Conservation (phyloP, 2,113 vertebrate genomes). For the Plotosus lineatus region DNA sequence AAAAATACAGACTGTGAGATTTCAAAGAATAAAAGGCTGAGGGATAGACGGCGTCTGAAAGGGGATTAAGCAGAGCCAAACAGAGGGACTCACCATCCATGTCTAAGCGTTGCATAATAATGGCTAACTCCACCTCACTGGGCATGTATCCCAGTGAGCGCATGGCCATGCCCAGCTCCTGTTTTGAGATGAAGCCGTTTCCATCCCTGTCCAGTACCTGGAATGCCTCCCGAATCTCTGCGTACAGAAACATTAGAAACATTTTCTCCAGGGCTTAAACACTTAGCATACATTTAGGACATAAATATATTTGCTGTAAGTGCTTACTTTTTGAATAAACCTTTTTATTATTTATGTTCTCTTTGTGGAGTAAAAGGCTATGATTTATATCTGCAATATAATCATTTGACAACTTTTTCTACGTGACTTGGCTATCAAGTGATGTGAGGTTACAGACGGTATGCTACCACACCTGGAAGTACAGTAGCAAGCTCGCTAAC, state of each 20-base stretch:
- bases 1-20: slow-evolving; percentile 6
- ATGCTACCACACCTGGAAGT: background rate
- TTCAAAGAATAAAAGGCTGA: slow-evolving; percentile 21
- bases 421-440: background rate
- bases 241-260: slow-evolving; percentile 45
- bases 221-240: slow-evolving; percentile 87
- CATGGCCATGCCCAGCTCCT: slow-evolving; percentile 91
- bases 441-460: background rate
- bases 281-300: background rate
- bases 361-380: background rate
- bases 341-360: background rate
- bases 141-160: slow-evolving; percentile 87
- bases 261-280: background rate
- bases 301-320: background rate
- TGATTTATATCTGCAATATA: background rate
- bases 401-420: background rate
- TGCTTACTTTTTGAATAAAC: too few species aligned
- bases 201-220: slow-evolving; percentile 80
- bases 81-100: slow-evolving; percentile 70
- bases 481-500: background rate
- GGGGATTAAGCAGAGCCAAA: slow-evolving; percentile 2
- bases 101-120: slow-evolving; percentile 86
- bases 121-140: slow-evolving; percentile 82
- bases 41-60: background rate
- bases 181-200: slow-evolving; percentile 89